These are phyloP conservation scores for Holotrichia oblita DNA, from an alignment of 1,140 invertebrate genomes.

Conservation along the genomic window DNA sequence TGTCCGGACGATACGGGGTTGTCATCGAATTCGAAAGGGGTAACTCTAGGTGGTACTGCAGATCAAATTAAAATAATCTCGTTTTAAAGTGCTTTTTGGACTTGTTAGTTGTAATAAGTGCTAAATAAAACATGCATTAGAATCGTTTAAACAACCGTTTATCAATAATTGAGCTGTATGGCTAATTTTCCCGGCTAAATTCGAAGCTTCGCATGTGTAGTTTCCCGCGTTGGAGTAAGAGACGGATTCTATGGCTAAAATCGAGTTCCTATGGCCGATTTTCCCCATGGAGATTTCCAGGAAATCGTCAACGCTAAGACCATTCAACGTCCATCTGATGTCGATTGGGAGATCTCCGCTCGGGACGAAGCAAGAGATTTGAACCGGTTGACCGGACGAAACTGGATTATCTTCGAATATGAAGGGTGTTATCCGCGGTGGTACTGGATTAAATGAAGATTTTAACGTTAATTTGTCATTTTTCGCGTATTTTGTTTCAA, in stretches of 20 bases:
- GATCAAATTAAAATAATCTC: background rate
- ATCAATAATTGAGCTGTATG: conserved; percentile 75
- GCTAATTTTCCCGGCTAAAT: conserved; percentile 75
- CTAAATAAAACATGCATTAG: background rate
- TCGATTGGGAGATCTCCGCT: conserved; percentile 76
- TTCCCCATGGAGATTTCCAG: conserved; percentile 63
- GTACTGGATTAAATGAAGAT: conserved; percentile 59
- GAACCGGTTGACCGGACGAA: conserved; percentile 76
- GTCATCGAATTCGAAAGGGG: conserved; percentile 72
- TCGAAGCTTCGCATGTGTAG: conserved; percentile 81
- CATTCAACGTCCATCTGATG: conserved; percentile 74
- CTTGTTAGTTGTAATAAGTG: background rate
- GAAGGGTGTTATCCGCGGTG: conserved; percentile 73
- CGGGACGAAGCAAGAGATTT: conserved; percentile 76
- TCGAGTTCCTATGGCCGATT: conserved; percentile 59
- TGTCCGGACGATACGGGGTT: conserved; percentile 62
- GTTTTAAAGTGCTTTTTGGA: background rate
- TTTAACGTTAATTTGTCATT: background rate
- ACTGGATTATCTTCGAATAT: conserved; percentile 72
- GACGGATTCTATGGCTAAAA: conserved; percentile 71
- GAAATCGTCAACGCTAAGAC: conserved; percentile 62
- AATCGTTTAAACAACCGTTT: conserved; percentile 69
- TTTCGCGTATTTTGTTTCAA: background rate
- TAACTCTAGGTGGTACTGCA: conserved; percentile 67
- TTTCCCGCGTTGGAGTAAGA: conserved; percentile 71